A percentile compares a stretch with the other conserved stretches of the same genome.
Conservation (phyloP, 2,113 vertebrate species). For the Pao palembangensis region DNA sequence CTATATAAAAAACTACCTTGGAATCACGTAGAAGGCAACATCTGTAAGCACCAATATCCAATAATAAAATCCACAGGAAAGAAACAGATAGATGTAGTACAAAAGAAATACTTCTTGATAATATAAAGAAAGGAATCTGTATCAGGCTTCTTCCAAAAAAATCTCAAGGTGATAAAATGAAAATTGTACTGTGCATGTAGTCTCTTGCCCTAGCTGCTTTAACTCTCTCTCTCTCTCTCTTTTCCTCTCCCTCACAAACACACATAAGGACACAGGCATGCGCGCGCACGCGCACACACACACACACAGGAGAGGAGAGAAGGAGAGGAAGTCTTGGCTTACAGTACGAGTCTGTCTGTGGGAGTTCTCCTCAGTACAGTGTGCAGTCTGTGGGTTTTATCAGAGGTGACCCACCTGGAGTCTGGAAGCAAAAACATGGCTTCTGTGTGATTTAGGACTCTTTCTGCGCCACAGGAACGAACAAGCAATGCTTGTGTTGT, state of each 20-base stretch:
- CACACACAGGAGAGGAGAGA: slow-evolving; percentile 1
- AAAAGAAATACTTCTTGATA: too few species aligned
- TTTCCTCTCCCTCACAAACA: slow-evolving; percentile 12
- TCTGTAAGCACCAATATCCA: too few species aligned
- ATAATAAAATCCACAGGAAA: too few species aligned
- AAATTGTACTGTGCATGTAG: neutral
- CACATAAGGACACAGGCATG: slow-evolving; percentile 6
- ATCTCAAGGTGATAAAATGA: slow-evolving; percentile 1
- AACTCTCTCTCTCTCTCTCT: slow-evolving; percentile 9
- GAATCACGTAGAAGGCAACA: too few species aligned
- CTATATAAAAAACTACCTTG: too few species aligned
- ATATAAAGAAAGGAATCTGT: too few species aligned
- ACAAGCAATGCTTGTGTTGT: slow-evolving; percentile 51
- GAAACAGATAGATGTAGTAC: too few species aligned
- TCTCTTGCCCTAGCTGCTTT: slow-evolving; percentile 9
- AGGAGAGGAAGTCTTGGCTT: slow-evolving; percentile 6
- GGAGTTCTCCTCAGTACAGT: slow-evolving; percentile 63
- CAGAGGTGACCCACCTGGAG: slow-evolving; percentile 66
- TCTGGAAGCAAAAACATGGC: slow-evolving; percentile 56
- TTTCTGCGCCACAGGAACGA: slow-evolving; percentile 65
- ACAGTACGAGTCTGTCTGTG: slow-evolving; percentile 60
- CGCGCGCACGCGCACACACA: slow-evolving; percentile 5
- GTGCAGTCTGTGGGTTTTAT: slow-evolving; percentile 65
- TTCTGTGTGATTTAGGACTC: slow-evolving; percentile 68
- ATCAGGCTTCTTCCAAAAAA: neutral